phyloP scores from a whole-genome alignment of 2,888 invertebrate species.

The Amphipyra tragopoginis region DNA sequence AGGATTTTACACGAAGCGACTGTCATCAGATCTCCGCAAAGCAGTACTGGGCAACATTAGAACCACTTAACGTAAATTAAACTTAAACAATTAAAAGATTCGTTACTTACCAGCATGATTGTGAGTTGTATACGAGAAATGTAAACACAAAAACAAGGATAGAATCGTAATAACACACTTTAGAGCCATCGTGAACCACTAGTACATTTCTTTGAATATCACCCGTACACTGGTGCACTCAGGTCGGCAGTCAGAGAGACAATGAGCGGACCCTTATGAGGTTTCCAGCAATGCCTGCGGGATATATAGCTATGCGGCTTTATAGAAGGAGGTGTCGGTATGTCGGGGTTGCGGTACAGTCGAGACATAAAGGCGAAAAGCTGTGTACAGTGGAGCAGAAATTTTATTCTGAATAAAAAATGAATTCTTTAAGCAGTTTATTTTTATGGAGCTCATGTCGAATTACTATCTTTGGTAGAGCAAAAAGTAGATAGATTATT shows the following conservation, averaged over 20 bases:
- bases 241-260: conserved; percentile 45
- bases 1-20: too few relatives aligned
- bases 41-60: too few relatives aligned
- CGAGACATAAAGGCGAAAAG: conserved; percentile 18
- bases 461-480: too few relatives aligned
- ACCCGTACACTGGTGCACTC: conserved; percentile 30
- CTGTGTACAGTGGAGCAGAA: conserved; percentile 26
- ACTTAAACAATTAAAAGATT: background rate
- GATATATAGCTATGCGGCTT: conserved; percentile 49
- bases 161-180: conserved; percentile 68
- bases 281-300: conserved; percentile 28
- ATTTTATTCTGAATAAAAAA: background rate
- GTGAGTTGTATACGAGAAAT: conserved; percentile 70
- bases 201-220: conserved; percentile 35
- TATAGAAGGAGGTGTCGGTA: conserved; percentile 57
- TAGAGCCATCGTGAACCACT: conserved; percentile 61
- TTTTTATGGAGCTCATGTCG: too few relatives aligned
- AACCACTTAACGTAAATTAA: too few relatives aligned
- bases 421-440: too few relatives aligned
- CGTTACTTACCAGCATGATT: conserved; percentile 68
- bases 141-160: conserved; percentile 69
- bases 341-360: conserved; percentile 48
- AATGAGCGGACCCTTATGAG: conserved; percentile 59
- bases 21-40: too few relatives aligned
- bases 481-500: too few relatives aligned